A percentile compares a stretch with the other conserved stretches of the same genome.
These are phyloP conservation scores for Aphelenchoides besseyi DNA, from an alignment of 1,140 invertebrate species.

Conservation along the genomic window DNA sequence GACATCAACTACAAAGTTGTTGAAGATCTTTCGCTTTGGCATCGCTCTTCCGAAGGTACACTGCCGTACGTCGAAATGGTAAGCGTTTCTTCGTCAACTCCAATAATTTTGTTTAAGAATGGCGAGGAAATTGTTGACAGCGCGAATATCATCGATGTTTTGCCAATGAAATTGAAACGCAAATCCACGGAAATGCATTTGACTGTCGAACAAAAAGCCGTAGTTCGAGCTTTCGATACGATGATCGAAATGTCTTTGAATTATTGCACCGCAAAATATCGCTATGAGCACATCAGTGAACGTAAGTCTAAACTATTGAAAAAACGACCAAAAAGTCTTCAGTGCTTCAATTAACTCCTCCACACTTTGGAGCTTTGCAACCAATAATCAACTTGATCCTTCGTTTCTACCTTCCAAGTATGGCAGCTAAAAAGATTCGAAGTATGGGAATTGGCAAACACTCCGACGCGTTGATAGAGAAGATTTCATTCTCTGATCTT, in stretches of 20 bases:
- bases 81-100: too few relatives aligned
- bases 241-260: conserved; percentile 84
- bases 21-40: conserved; percentile 18
- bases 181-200: conserved; percentile 74
- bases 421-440: background rate
- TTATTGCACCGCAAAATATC: conserved; percentile 20
- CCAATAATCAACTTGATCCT: background rate
- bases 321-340: too few relatives aligned
- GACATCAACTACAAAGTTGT: conserved; percentile 23
- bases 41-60: conserved; percentile 79
- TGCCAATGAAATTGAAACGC: background rate
- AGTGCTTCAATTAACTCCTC: conserved; percentile 18
- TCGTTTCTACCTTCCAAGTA: too few relatives aligned
- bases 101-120: too few relatives aligned
- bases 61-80: conserved; percentile 78
- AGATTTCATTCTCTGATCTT: conserved; percentile 83
- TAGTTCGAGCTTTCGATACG: conserved; percentile 84
- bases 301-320: too few relatives aligned
- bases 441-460: conserved; percentile 78
- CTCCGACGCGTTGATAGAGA: conserved; percentile 80
- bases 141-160: conserved; percentile 58
- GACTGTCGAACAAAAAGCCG: conserved; percentile 77
- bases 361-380: conserved; percentile 12
- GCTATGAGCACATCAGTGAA: conserved; percentile 25
- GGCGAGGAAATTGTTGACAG: conserved; percentile 78